phyloP scores from a whole-genome alignment of 2,888 invertebrate genomes.

The Adelphocoris suturalis region DNA sequence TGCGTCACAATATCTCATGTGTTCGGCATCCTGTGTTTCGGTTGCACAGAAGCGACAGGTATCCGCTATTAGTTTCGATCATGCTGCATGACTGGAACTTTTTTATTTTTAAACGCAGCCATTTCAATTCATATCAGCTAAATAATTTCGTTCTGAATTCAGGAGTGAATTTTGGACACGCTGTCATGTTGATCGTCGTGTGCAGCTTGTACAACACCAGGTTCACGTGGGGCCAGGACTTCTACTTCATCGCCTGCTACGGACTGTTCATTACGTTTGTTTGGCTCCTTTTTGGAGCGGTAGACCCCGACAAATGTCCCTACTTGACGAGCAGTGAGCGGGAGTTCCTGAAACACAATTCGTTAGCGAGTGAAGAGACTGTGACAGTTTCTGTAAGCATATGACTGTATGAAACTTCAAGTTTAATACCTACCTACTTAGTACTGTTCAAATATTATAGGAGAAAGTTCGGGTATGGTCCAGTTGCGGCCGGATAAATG shows the following conservation, averaged over 20 bases:
- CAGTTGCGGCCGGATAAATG: too few species aligned
- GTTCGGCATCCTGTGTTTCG: too few species aligned
- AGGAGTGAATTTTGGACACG: slow-evolving; percentile 38
- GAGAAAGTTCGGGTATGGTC: too few species aligned
- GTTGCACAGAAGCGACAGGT: too few species aligned
- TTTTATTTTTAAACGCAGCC: too few species aligned
- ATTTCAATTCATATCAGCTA: too few species aligned
- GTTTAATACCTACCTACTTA: too few species aligned
- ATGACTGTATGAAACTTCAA: not conserved
- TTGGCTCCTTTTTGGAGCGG: slow-evolving; percentile 4
- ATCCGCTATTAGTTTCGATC: too few species aligned
- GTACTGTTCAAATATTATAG: too few species aligned
- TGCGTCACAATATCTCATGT: too few species aligned
- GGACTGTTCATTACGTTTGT: not conserved
- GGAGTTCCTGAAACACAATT: not conserved
- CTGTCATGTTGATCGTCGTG: not conserved
- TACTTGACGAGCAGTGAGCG: slow-evolving; percentile 5
- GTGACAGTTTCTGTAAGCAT: not conserved
- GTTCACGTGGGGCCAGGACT: not conserved
- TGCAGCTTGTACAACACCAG: not conserved
- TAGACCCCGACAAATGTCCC: not conserved
- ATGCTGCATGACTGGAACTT: too few species aligned
- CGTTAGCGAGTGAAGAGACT: not conserved
- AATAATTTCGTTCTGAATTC: not conserved
- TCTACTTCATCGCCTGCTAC: slow-evolving; percentile 13